These are phyloP conservation scores for Columbina picui DNA, from an alignment of 2,113 vertebrate genomes.

Conservation along the genomic window DNA sequence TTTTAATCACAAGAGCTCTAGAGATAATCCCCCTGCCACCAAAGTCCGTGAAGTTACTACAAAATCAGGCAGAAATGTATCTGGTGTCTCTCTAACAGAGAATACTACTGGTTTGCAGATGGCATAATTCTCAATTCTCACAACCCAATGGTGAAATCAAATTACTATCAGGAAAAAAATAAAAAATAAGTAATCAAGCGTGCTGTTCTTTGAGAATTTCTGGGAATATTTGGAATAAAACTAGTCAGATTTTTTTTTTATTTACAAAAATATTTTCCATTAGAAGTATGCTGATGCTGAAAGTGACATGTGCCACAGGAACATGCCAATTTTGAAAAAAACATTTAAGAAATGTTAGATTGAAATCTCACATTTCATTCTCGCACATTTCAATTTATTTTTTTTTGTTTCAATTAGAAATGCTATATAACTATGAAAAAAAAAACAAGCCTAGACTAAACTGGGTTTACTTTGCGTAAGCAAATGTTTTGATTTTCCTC, in stretches of 20 bases:
- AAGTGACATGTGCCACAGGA: not conserved
- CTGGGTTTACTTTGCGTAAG: not conserved
- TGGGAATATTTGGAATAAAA: not conserved
- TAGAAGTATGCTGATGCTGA: not conserved
- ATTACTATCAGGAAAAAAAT: not conserved
- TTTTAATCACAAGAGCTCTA: not conserved
- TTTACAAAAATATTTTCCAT: not conserved
- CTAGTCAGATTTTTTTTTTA: not conserved
- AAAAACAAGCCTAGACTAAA: not conserved
- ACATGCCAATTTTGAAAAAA: not conserved
- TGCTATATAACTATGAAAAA: not conserved
- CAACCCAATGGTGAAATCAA: not conserved
- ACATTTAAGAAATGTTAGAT: not conserved
- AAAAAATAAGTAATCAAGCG: not conserved
- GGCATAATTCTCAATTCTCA: not conserved
- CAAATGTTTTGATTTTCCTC: not conserved
- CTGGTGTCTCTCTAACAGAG: not conserved
- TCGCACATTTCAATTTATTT: not conserved
- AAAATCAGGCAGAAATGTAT: not conserved
- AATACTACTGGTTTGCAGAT: constrained; percentile 1
- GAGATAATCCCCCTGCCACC: not conserved
- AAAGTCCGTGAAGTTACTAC: not conserved
- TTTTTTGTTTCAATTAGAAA: constrained; percentile 11
- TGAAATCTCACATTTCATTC: not conserved
- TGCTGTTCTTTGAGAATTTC: not conserved